Base-by-base conservation (phyloP, 2,113 vertebrate species). In the Scolopax mira region DNA sequence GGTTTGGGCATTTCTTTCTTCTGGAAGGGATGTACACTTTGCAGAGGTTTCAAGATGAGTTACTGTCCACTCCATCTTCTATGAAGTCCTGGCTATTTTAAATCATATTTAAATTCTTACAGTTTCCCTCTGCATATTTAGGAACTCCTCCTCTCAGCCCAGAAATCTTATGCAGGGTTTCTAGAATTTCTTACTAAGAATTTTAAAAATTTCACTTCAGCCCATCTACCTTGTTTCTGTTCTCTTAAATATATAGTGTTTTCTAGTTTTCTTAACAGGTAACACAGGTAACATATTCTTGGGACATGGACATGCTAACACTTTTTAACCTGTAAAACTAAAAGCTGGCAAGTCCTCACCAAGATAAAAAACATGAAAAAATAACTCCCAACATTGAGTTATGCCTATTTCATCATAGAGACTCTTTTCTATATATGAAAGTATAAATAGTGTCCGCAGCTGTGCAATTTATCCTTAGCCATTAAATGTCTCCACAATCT, bases 371-470 rank as follows among this genome's bases (percentile, higher is more conserved):
- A 74, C 1, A 1, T 31, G 69, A 69, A 58, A 58, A 72, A 94
- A 61, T 64, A 85, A 66, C 55, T 75, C 60, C 18, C 54, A 85
- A 22, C 30, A n/a, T 0, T 48, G 17, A 92, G 93, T 77, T 60
- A 14, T 44, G 77, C 57, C 44, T 81, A 18, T 83, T 93, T 90
- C 81, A 80, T 52, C 39, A 85, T 70, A 79, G 19, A 71, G 74
- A 51, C 92, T 57, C 66, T 73, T 86, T 70, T 85, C 71, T 93
- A 31, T 33, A 74, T 3, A 60, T 2, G 0, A 23, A 85, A 79
- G 44, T 96, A 94, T 88, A 96, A 91, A 95, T 85, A 96, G 94
- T 71, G 75, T 78, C 77, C 85, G 78, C 90, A 96, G 93, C 93
- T 94, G 91, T 75, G 80, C 83, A 64, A 90, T 88, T 95, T 67